Evolutionary conservation across 2,113 vertebrate species (phyloP), one percentile per base, ranked within the genome.

Genomic region (Platysternon megacephalum): DNA sequence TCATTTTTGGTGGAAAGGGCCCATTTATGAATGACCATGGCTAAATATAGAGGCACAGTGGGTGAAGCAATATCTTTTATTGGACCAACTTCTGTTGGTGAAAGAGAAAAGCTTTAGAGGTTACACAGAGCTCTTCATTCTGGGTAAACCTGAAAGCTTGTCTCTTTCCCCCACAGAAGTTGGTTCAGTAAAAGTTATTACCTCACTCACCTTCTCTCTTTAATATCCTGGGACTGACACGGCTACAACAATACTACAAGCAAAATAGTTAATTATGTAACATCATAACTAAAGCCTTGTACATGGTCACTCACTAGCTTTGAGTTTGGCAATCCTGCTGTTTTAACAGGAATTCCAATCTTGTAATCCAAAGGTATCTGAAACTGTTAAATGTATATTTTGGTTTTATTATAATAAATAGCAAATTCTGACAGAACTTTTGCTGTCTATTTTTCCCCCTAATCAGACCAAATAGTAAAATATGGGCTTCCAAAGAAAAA

Each of bases 341-440:
- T 58, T 87, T 95, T 87, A 35, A 78, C 89, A 87, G 17, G 52
- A 93, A 90, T 91, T 96, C 84, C 82, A 95, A 68, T 95, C 81
- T 95, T 95, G 46, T 72, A 94, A 86, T 35, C 84, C 94, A 93
- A 94, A 94, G 42, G 81, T 92, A 87, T 85, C 89, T 3, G 82
- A 95, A 97, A 84, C 21, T 96, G 12, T 93, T 88, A 97, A 95
- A 90, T 96, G 56, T 86, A 85, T 95, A 91, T 97, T 97, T 97
- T 16, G 1, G 65, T 90, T 35, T 0, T 93, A 90, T 61, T 93
- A 42, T 87, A 98, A 98, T 96, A 98, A 98, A 97, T 55, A 46
- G 48, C 17, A 97, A 89, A 92, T 58, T 51, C 86, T 76, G 53
- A 93, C n/a, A 86, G 44, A 95, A 35, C 85, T 24, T 65, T 94